phyloP scores from a whole-genome alignment of 1,140 invertebrate genomes.

The Euglossa dilemma region DNA sequence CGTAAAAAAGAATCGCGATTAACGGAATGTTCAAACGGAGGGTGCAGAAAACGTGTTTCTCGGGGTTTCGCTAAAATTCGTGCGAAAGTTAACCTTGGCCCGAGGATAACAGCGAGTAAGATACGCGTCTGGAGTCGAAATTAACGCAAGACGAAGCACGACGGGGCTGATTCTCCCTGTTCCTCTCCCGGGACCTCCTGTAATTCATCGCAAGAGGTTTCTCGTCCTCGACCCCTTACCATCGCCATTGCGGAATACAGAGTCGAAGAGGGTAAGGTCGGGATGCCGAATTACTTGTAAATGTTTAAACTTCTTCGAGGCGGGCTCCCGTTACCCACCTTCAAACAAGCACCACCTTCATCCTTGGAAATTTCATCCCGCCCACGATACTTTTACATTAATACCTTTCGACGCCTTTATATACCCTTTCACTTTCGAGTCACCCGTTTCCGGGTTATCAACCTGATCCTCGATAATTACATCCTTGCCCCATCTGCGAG shows the following conservation, averaged over 20 bases:
- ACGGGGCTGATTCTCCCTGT: constrained; percentile 42
- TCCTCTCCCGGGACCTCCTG: constrained; percentile 41
- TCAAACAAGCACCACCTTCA: background rate
- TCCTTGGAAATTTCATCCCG: constrained; percentile 35
- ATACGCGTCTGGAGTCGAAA: constrained; percentile 49
- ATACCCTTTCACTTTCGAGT: background rate
- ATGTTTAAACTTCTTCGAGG: constrained; percentile 50
- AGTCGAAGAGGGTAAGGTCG: constrained; percentile 33
- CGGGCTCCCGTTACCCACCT: background rate
- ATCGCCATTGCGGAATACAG: background rate
- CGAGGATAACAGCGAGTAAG: constrained; percentile 27
- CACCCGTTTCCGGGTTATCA: too few species aligned
- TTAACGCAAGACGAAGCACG: constrained; percentile 60
- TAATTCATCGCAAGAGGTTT: constrained; percentile 58
- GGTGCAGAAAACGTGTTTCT: background rate
- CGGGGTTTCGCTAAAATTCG: background rate
- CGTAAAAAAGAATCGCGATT: too few species aligned
- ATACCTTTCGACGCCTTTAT: background rate
- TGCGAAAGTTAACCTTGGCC: constrained; percentile 14
- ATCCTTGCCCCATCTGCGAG: too few species aligned
- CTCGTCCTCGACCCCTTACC: constrained; percentile 43
- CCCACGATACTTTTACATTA: constrained; percentile 6
- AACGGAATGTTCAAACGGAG: too few species aligned
- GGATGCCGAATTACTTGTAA: constrained; percentile 52
- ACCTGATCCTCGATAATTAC: too few species aligned